phyloP scores from a whole-genome alignment of 2,888 invertebrate genomes.

The Tenthredo mesomela region DNA sequence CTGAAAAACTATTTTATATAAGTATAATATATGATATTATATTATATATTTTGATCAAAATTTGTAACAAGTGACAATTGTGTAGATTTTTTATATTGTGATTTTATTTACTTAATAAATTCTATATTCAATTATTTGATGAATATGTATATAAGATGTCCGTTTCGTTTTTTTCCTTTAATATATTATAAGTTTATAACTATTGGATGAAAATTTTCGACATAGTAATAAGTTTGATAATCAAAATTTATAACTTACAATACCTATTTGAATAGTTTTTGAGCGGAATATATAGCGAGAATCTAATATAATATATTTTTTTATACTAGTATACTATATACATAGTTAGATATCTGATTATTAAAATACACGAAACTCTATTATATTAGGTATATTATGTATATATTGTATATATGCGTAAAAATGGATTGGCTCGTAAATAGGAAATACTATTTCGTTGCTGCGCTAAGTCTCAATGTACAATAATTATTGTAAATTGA shows the following conservation, averaged over 20 bases:
- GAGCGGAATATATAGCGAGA: not conserved
- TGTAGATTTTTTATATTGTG: not conserved
- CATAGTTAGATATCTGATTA: not conserved
- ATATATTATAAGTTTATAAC: not conserved
- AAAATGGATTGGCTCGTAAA: not conserved
- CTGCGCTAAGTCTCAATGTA: constrained; percentile 36
- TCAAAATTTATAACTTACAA: not conserved
- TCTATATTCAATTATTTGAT: not conserved
- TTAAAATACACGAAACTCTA: constrained; percentile 34
- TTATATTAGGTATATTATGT: not conserved
- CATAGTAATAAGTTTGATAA: not conserved
- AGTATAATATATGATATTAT: not conserved
- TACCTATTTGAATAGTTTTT: not conserved
- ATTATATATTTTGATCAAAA: constrained; percentile 14
- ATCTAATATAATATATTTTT: not conserved
- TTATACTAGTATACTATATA: not conserved
- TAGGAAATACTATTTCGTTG: constrained; percentile 42
- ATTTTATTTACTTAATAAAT: not conserved
- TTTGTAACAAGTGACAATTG: not conserved
- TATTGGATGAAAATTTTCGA: not conserved
- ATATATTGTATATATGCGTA: not conserved
- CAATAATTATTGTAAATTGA: constrained; percentile 25
- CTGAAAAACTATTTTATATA: constrained; percentile 3
- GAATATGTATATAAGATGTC: not conserved
- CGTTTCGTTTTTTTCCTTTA: not conserved